Evolutionary conservation across 2,797 vertebrate species (phyloP).

Genomic region (Lophius americanus): DNA sequence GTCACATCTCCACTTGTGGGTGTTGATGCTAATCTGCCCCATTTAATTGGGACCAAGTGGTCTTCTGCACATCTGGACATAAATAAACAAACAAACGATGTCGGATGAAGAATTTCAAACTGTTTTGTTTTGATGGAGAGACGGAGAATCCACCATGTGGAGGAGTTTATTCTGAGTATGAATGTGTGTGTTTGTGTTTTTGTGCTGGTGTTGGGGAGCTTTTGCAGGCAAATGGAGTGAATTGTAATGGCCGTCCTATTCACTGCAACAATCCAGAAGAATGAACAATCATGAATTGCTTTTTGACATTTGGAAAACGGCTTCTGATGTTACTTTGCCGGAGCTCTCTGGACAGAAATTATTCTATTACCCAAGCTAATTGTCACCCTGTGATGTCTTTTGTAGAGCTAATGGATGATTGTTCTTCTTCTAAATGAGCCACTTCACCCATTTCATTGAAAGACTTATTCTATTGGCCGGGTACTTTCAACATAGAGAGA

Average conservation of each 20-base stretch:
- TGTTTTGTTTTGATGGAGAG: no score
- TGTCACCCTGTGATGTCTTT: conserved; percentile 90
- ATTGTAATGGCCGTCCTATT: conserved; percentile 86
- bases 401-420: conserved; percentile 89
- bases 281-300: conserved; percentile 94
- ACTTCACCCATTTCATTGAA: conserved; percentile 84
- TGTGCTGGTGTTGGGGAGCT: conserved; percentile 19
- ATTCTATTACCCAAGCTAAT: conserved; percentile 91
- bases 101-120: no score
- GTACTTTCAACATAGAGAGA: conserved; percentile 39
- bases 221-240: conserved; percentile 85
- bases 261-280: conserved; percentile 86
- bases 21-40: no score
- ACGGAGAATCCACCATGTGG: no score
- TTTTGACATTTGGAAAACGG: conserved; percentile 94
- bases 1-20: no score
- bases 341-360: conserved; percentile 91
- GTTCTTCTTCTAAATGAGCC: conserved; percentile 85
- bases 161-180: no score
- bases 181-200: no score
- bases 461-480: conserved; percentile 39
- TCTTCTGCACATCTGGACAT: no score
- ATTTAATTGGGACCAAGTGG: no score
- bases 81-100: no score
- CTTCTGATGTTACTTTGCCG: conserved; percentile 85